Conservation (phyloP, 2,888 invertebrate species). For the Aleiodes leptofemur region DNA sequence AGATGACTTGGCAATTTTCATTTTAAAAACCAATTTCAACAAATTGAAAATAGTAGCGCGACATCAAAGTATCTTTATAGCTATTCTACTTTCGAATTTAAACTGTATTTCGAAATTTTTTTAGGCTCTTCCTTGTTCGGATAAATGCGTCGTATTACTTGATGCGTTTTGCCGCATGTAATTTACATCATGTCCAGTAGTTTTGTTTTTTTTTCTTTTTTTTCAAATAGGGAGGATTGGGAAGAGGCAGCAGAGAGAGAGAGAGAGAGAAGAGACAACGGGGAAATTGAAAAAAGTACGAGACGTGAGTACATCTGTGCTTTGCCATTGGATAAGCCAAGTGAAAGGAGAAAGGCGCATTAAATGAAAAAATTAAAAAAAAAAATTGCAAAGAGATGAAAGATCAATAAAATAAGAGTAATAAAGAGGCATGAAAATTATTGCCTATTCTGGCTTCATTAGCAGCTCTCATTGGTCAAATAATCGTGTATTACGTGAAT, state of each 20-base stretch:
- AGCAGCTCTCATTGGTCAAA: constrained; percentile 5
- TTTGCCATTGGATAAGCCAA: constrained; percentile 51
- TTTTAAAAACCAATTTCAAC: background rate
- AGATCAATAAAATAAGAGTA: constrained; percentile 49
- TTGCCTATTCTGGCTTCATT: constrained; percentile 35
- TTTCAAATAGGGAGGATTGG: background rate
- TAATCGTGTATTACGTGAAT: background rate
- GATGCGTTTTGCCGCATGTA: constrained; percentile 10
- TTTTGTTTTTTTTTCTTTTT: background rate
- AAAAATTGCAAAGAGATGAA: constrained; percentile 33
- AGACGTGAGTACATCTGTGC: constrained; percentile 12
- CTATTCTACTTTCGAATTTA: constrained; percentile 66
- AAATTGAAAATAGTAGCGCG: constrained; percentile 1
- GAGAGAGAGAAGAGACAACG: background rate
- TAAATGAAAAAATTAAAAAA: constrained; percentile 29
- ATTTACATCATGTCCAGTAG: constrained; percentile 61
- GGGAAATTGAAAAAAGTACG: constrained; percentile 12
- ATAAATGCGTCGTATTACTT: constrained; percentile 37
- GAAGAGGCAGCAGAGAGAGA: background rate
- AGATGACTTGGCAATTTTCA: background rate
- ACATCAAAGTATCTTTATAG: constrained; percentile 33
- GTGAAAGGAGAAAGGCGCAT: constrained; percentile 74
- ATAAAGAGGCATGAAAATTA: constrained; percentile 42
- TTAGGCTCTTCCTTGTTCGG: constrained; percentile 54
- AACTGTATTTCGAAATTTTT: constrained; percentile 58